Conservation (phyloP, 2,797 vertebrate genomes). For the Trachops cirrhosus region DNA sequence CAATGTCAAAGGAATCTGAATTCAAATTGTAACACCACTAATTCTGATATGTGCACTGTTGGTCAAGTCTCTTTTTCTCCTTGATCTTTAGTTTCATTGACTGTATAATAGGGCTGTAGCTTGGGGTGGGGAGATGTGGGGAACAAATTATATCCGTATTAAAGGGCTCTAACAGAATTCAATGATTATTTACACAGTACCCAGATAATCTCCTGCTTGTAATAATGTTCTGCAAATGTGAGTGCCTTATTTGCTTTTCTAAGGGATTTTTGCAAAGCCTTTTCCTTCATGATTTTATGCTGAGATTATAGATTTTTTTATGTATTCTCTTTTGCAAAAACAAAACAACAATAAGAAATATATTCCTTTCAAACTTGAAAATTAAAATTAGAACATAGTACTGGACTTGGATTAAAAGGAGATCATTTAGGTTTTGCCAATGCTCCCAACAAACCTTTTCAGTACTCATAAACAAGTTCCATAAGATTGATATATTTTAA, state of each 20-base stretch:
- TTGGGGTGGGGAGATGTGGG: rapidly evolving
- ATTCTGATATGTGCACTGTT: neutral
- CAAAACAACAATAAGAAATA: neutral
- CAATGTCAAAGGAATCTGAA: neutral
- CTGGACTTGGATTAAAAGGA: neutral
- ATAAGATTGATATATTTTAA: conserved; percentile 1
- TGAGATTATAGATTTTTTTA: neutral
- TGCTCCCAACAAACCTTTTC: neutral
- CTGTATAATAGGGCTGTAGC: neutral
- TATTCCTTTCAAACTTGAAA: neutral
- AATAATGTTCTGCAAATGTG: neutral
- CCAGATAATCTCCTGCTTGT: neutral
- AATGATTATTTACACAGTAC: neutral
- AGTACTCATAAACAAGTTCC: conserved; percentile 1
- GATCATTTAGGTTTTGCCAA: neutral
- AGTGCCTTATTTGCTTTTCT: neutral
- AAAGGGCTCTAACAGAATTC: neutral
- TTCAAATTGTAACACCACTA: neutral
- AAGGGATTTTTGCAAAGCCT: neutral
- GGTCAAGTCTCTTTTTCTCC: neutral
- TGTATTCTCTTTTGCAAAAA: neutral
- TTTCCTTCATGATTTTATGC: neutral
- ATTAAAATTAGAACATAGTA: neutral
- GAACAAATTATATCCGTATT: neutral
- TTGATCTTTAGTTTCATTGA: neutral